These are phyloP conservation scores for Quadriops clusia DNA, from an alignment of 2,888 invertebrate species.

Conservation along the genomic window DNA sequence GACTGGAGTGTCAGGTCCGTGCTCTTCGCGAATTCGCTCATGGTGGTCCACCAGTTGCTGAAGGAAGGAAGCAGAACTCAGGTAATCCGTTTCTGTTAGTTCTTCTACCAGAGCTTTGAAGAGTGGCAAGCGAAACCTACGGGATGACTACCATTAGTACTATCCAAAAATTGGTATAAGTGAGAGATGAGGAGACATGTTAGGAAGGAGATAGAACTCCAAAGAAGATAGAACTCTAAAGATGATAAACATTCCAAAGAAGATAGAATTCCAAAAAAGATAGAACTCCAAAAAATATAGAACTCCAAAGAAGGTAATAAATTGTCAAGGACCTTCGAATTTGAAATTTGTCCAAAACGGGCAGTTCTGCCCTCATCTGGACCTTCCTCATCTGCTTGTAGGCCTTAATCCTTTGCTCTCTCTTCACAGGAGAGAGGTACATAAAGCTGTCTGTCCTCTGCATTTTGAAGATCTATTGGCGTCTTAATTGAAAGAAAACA, in stretches of 20 bases:
- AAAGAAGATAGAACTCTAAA: no score
- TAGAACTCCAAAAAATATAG: no score
- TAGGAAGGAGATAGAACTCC: not conserved
- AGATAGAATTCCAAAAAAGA: no score
- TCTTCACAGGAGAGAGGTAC: constrained; percentile 17
- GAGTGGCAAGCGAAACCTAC: constrained; percentile 41
- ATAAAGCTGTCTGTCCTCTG: no score
- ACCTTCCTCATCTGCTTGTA: constrained; percentile 22
- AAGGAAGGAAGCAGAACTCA: constrained; percentile 40
- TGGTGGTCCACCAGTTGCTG: constrained; percentile 45
- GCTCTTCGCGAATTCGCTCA: constrained; percentile 37
- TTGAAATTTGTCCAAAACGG: constrained; percentile 27
- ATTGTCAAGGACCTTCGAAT: constrained; percentile 31
- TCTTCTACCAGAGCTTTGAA: constrained; percentile 45
- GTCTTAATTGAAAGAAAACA: no score
- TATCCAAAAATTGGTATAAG: not conserved
- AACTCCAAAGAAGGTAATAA: no score
- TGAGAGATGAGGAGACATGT: not conserved
- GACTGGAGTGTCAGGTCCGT: constrained; percentile 42
- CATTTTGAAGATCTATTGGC: no score
- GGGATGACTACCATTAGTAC: constrained; percentile 1
- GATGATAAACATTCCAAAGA: no score
- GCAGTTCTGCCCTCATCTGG: constrained; percentile 29
- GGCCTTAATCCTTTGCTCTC: constrained; percentile 16
- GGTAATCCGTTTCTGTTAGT: constrained; percentile 40